These are phyloP conservation scores for Eira barbara DNA, from an alignment of 2,113 vertebrate genomes.

Conservation along the genomic window DNA sequence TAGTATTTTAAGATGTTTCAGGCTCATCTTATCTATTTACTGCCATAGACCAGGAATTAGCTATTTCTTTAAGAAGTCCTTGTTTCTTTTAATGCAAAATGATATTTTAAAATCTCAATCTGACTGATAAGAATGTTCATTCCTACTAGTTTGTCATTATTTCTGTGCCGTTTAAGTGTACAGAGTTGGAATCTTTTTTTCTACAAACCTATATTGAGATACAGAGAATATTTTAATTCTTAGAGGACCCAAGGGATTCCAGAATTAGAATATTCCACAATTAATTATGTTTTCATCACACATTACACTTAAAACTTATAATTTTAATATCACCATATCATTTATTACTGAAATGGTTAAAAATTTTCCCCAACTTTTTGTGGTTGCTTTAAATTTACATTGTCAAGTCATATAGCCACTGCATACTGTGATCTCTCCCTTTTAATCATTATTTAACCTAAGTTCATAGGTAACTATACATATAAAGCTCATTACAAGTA, in stretches of 20 bases:
- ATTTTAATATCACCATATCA: not conserved
- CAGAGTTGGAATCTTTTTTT: not conserved
- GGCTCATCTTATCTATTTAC: not conserved
- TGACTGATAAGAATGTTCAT: not conserved
- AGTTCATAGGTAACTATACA: not conserved
- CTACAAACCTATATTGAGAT: not conserved
- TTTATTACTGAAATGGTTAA: not conserved
- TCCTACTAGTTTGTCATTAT: not conserved
- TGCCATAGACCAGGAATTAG: not conserved
- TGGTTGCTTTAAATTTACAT: not conserved
- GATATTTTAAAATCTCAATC: not conserved
- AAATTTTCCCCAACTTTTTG: not conserved
- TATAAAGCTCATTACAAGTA: not conserved
- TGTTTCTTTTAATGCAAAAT: not conserved
- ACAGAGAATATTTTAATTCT: not conserved
- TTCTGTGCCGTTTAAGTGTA: not conserved
- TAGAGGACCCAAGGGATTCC: not conserved
- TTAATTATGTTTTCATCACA: not conserved
- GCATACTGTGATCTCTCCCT: not conserved
- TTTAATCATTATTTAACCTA: conserved; percentile 8
- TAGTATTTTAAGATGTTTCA: not conserved
- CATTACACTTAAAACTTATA: not conserved
- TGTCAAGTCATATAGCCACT: not conserved
- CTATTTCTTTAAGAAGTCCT: not conserved
- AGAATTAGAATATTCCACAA: not conserved